Percentiles rank a stretch among this genome's conserved stretches.
Conservation (phyloP, 1,140 invertebrate genomes). For the Ephestia elutella region DNA sequence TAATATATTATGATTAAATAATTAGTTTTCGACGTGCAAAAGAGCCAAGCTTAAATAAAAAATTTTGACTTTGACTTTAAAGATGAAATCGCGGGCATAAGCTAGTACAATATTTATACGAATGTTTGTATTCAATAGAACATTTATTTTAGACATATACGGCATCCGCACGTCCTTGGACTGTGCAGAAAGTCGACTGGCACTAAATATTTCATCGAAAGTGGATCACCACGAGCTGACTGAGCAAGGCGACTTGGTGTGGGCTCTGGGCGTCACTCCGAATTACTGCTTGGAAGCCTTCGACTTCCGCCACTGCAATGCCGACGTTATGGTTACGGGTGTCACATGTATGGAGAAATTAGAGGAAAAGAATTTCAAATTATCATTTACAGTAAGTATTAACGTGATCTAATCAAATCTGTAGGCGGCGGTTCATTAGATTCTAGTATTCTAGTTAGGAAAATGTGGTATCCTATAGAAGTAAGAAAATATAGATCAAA, state of each 20-base stretch:
- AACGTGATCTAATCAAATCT: too few species aligned
- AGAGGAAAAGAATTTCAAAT: slow-evolving; percentile 37
- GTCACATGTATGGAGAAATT: slow-evolving; percentile 49
- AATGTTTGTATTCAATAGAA: too few species aligned
- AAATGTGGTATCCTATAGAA: too few species aligned
- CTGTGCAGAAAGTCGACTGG: slow-evolving; percentile 39
- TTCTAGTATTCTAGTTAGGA: too few species aligned
- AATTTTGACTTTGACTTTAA: too few species aligned
- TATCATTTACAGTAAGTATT: slow-evolving; percentile 57
- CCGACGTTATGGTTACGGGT: slow-evolving; percentile 36
- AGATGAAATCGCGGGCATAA: too few species aligned
- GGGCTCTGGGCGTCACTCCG: slow-evolving; percentile 22
- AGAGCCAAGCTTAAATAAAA: too few species aligned
- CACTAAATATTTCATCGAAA: slow-evolving; percentile 34
- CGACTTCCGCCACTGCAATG: slow-evolving; percentile 42
- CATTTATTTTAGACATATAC: slow-evolving; percentile 41
- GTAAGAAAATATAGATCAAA: too few species aligned
- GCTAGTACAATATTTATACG: too few species aligned
- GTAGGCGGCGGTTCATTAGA: background rate
- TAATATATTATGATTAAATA: too few species aligned
- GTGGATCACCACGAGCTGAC: slow-evolving; percentile 39
- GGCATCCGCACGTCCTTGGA: slow-evolving; percentile 37
- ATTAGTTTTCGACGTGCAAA: too few species aligned
- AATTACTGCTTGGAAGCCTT: slow-evolving; percentile 56
- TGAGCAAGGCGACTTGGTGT: slow-evolving; percentile 29